Percentiles rank a stretch among this genome's conserved stretches.
Conservation (phyloP, 2,888 invertebrate genomes). For the Drosophila mettleri region DNA sequence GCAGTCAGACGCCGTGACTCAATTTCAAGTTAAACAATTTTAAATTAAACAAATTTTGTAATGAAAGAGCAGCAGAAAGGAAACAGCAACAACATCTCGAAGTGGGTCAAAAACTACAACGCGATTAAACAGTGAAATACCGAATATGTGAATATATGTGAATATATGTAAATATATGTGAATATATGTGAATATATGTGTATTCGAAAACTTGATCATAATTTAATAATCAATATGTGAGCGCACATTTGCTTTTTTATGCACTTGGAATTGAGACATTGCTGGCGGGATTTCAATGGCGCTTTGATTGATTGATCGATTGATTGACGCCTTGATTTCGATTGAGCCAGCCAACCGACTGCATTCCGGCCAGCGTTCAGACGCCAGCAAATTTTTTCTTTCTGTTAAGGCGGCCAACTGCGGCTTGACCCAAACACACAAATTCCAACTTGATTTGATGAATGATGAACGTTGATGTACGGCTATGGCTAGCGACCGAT, state of each 20-base stretch:
- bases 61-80: conserved; percentile 67
- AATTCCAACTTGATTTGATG: conserved; percentile 22
- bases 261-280: conserved; percentile 38
- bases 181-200: conserved; percentile 33
- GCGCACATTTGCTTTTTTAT: conserved; percentile 25
- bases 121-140: conserved; percentile 51
- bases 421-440: conserved; percentile 44
- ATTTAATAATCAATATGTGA: conserved; percentile 61
- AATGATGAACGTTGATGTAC: background rate
- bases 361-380: conserved; percentile 52
- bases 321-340: conserved; percentile 47
- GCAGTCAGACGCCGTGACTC: conserved; percentile 63
- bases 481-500: background rate
- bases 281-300: conserved; percentile 61
- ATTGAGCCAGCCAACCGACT: conserved; percentile 38
- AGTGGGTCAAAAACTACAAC: conserved; percentile 67
- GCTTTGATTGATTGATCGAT: conserved; percentile 68
- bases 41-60: conserved; percentile 79
- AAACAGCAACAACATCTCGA: conserved; percentile 45
- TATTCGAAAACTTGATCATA: conserved; percentile 56
- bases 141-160: conserved; percentile 34
- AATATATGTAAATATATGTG: conserved; percentile 32
- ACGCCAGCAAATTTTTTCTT: conserved; percentile 30
- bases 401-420: too few species aligned
- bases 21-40: conserved; percentile 79